Base-by-base conservation (phyloP, 1,140 invertebrate genomes). In the Melitaea cinxia region DNA sequence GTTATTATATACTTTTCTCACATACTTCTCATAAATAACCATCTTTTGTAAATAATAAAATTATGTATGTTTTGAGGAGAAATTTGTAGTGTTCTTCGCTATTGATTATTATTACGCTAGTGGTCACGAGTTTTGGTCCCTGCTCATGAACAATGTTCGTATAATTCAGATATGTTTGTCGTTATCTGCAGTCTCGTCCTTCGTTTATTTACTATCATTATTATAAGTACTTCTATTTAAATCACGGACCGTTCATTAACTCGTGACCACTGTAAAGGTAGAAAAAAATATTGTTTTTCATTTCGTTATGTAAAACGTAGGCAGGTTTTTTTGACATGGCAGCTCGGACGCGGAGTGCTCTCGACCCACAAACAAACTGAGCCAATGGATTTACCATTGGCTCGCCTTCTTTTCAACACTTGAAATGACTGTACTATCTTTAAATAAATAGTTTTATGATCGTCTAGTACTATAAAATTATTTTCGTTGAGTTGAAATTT, bases 261-360 rank as follows among this genome's bases (percentile, higher is more conserved):
- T 19, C 0, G 19, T 21, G 42, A 47, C 19, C 42, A 23, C n/a
- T 12, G 21, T n/a, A n/a, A 23, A 23, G n/a, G n/a, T n/a, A 47
- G 23, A 47, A 47, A 45, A 35, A 35, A 12, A 35, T 28, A 58
- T 58, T 30, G 42, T 47, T 58, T 15, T 45, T 56, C 15, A 42
- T 47, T 39, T 42, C 52, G 53, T 47, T 53, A 52, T 55, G 37
- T 45, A 63, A 56, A 45, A 42, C 24, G 55, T 57, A 49, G 61
- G 61, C 61, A 56, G 53, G 12, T 30, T 26, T 64, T 63, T 63
- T 64, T 64, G 61, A 56, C 61, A 64, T 64, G 50, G 61, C 53
- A 64, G 61, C 52, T 42, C 61, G 53, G 26, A 52, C 30, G 30
- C 49, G 23, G 52, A 64, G 61, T 7, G 50, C 53, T 17, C 61